Evolutionary conservation across 1,140 invertebrate species (phyloP), one percentile per base, ranked within the genome.

Genomic region (Sminthurinus signatus): DNA sequence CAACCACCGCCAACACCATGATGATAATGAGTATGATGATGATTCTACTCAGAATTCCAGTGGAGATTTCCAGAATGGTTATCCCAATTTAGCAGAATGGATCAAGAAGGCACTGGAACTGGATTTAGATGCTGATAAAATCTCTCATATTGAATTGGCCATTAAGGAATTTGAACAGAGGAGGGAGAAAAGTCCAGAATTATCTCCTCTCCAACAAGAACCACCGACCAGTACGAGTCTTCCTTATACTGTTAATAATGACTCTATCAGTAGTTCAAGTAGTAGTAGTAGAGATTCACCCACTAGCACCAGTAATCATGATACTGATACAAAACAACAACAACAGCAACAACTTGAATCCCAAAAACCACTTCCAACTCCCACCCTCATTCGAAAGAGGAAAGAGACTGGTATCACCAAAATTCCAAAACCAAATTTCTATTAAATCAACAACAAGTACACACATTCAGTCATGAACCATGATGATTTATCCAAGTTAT

Each of bases 401-500:
- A 71, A 68, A 29, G 70, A 71, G 4, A 68, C 64, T n/a, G 70
- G 70, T 2, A 25, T 56, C 17, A 68, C 70, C 2, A 71, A 69
- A 67, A 71, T 71, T 25, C 70, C 70, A 21, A 71, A 69, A 51
- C 70, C 70, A 43, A 69, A 63, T 14, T 71, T 71, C 52, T 71
- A 67, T 50, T 70, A 51, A 65, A 42, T 39, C 19, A 12, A 48
- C 21, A n/a, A n/a, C n/a, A n/a, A n/a, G n/a, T n/a, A n/a, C n/a
- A n/a, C n/a, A n/a, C n/a, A n/a, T n/a, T n/a, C n/a, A n/a, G n/a
- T n/a, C n/a, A n/a, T n/a, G n/a, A n/a, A n/a, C n/a, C n/a, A n/a
- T n/a, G n/a, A n/a, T n/a, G n/a, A n/a, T n/a, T n/a, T n/a, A n/a
- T n/a, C n/a, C n/a, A n/a, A n/a, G n/a, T n/a, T n/a, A n/a, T n/a